Base-by-base conservation (phyloP, 2,888 invertebrate species). In the Acheta domesticus region DNA sequence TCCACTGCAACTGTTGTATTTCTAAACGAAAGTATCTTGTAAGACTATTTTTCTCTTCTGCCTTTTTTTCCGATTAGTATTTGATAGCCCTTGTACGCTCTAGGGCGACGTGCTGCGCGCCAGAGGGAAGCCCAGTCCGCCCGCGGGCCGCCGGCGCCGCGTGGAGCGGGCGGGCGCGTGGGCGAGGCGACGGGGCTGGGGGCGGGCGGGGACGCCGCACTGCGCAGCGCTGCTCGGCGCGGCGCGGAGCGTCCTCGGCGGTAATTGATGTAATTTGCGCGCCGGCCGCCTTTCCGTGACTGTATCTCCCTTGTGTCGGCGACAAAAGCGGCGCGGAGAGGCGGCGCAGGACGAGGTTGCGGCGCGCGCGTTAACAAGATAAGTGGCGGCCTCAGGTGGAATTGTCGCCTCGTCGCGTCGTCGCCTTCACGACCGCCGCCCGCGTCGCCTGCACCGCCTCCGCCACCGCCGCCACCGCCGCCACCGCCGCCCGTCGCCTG, bases 211-310 rank as follows among this genome's bases (percentile, higher is more conserved):
- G n/a, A n/a, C 62, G 62, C 62, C 3, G 62, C 62, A 11, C 62
- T n/a, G 16, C 4, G 11, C 12, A 1, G 62, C 14, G 62, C 62
- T 11, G 23, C 62, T 4, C 62, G 3, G 62, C 62, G 5, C 3
- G 3, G 5, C 3, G 3, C 62, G 62, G 62, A 2, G 62, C 62
- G 62, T 62, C 62, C 62, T 62, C 62, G 16, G 62, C 62, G n/a
- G 62, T 62, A 62, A 62, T 62, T 62, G 62, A 62, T 14, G 62
- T 62, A 62, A 62, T 62, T 62, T 62, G 62, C 62, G 62, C 62
- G 62, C 62, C 62, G 62, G 62, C 62, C 62, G 62, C 62, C 62
- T 62, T 62, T 62, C 62, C 62, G 62, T 62, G 62, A 62, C 62
- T 62, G 62, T 62, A 62, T 62, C 62, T 62, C 62, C 62, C 62